phyloP scores from a whole-genome alignment of 1,140 invertebrate genomes.

The Drosophila guanche region DNA sequence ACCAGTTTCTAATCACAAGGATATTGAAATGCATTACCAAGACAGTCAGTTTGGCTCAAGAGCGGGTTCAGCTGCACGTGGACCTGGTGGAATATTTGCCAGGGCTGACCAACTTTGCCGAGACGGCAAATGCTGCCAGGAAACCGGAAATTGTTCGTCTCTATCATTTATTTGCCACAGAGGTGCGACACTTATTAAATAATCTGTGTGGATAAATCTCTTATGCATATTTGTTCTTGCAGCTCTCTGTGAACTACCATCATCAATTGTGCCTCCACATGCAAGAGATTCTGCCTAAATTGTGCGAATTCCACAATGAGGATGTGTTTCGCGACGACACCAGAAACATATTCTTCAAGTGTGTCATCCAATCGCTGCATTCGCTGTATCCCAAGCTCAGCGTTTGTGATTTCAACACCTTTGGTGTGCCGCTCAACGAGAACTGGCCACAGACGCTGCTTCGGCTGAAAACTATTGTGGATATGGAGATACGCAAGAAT shows the following conservation, averaged over 20 bases:
- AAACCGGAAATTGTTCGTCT: constrained; percentile 59
- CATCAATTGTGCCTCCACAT: constrained; percentile 60
- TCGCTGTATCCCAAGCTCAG: constrained; percentile 60
- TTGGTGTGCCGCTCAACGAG: constrained; percentile 48
- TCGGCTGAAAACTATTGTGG: constrained; percentile 57
- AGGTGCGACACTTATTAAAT: constrained; percentile 23
- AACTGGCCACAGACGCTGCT: constrained; percentile 61
- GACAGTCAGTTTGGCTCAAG: constrained; percentile 51
- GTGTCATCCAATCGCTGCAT: constrained; percentile 48
- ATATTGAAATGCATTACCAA: constrained; percentile 58
- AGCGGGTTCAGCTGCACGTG: constrained; percentile 56
- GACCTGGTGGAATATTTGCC: constrained; percentile 64
- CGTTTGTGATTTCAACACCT: constrained; percentile 47
- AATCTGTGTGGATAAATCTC: background rate
- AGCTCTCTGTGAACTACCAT: constrained; percentile 74
- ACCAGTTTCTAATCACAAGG: constrained; percentile 38
- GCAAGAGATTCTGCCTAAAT: constrained; percentile 63
- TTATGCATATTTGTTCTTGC: background rate
- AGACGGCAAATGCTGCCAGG: constrained; percentile 16
- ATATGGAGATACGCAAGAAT: constrained; percentile 62
- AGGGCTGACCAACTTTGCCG: constrained; percentile 9
- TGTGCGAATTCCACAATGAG: constrained; percentile 62
- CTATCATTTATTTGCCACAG: constrained; percentile 44
- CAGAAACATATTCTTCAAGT: constrained; percentile 59
- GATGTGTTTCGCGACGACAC: constrained; percentile 47